Evolutionary conservation across 2,797 vertebrate species (phyloP).

Genomic region (Delichon dasypus): DNA sequence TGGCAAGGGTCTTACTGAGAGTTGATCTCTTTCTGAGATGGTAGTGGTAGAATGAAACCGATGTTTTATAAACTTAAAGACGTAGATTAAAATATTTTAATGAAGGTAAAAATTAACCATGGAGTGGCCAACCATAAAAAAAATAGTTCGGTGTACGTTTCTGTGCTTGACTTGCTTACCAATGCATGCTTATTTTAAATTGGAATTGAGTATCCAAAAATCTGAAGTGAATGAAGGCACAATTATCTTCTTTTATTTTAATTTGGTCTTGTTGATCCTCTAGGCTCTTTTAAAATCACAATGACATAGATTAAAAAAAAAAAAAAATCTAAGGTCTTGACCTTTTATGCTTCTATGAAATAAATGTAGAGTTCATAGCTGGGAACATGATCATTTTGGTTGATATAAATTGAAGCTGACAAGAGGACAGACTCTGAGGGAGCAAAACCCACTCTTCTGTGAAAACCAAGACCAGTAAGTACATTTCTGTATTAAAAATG

Average conservation of each 20-base stretch:
- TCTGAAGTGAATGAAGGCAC: not conserved
- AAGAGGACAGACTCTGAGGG: slow-evolving; percentile 35
- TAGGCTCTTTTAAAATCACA: slow-evolving; percentile 40
- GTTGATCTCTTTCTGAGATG: slow-evolving; percentile 30
- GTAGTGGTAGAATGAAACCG: slow-evolving; percentile 39
- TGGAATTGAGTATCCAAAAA: not conserved
- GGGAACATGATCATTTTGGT: slow-evolving; percentile 45
- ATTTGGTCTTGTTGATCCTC: slow-evolving; percentile 64
- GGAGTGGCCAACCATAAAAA: not conserved
- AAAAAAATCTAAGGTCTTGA: slow-evolving; percentile 1
- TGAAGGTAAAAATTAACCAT: slow-evolving; percentile 45
- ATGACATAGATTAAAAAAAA: slow-evolving; percentile 30
- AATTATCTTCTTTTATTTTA: slow-evolving; percentile 43
- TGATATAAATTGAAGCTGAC: slow-evolving; percentile 47
- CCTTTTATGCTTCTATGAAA: slow-evolving; percentile 55
- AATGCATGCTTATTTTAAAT: not conserved
- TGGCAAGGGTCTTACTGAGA: slow-evolving; percentile 55
- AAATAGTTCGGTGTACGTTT: not conserved
- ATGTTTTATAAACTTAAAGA: slow-evolving; percentile 57
- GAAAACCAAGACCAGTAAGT: slow-evolving; percentile 11
- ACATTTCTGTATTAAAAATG: not conserved
- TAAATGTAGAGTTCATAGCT: slow-evolving; percentile 57
- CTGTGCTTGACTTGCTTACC: not conserved
- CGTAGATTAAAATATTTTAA: slow-evolving; percentile 52
- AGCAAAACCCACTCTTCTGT: slow-evolving; percentile 41